Evolutionary conservation across 2,888 invertebrate genomes (phyloP).

Genomic region (Diabrotica balteata): DNA sequence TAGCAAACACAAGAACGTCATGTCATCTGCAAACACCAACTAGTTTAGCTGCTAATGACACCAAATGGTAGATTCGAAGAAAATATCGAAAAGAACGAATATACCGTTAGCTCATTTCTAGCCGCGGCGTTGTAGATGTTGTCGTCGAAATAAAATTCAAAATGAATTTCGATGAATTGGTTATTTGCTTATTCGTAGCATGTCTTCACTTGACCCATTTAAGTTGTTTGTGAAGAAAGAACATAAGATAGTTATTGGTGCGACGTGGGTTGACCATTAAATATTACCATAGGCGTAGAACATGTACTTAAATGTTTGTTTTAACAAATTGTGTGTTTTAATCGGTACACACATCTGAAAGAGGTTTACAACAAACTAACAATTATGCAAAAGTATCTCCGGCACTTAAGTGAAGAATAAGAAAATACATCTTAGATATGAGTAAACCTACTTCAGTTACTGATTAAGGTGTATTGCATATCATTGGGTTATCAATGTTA

Average conservation of each 20-base stretch:
- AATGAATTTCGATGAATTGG: constrained; percentile 31
- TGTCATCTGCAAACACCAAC: constrained; percentile 14
- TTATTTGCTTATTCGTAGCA: constrained; percentile 32
- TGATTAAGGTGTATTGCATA: too few relatives aligned
- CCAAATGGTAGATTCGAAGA: constrained; percentile 22
- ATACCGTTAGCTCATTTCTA: constrained; percentile 20
- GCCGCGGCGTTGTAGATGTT: constrained; percentile 7
- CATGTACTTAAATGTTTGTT: too few relatives aligned
- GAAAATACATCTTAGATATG: too few relatives aligned
- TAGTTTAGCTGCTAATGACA: constrained; percentile 22
- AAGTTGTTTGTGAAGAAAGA: constrained; percentile 31
- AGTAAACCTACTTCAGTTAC: too few relatives aligned
- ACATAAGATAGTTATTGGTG: constrained; percentile 21
- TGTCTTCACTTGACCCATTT: constrained; percentile 36
- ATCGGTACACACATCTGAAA: too few relatives aligned
- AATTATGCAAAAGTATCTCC: too few relatives aligned
- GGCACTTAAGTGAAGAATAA: too few relatives aligned
- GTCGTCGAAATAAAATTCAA: constrained; percentile 16
- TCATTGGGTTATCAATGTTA: too few relatives aligned
- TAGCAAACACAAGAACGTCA: constrained; percentile 12
- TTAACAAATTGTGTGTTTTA: too few relatives aligned
- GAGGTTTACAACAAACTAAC: too few relatives aligned
- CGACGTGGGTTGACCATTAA: constrained; percentile 29
- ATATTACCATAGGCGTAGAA: constrained; percentile 22
- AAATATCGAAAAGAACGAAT: constrained; percentile 13